Base-by-base conservation (phyloP, 1,140 invertebrate species). In the Bombus vancouverensis region DNA sequence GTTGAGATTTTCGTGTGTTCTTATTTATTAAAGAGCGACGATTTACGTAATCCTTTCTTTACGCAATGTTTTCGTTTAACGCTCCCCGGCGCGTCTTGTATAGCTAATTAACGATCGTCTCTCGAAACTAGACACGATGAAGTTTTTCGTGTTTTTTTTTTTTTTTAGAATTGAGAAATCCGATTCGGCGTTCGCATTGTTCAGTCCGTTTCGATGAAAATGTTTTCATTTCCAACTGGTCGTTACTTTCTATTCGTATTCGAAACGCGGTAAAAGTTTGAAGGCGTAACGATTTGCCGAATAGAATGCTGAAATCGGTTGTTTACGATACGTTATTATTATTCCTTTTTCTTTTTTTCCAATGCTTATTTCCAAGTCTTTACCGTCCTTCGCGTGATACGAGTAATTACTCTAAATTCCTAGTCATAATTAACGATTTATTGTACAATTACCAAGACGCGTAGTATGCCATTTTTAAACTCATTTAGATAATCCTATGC, bases 401-500 rank as follows among this genome's bases (percentile, higher is more conserved):
- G 2, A 39, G 28, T 39, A 77, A 83, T 83, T 68, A 77, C n/a
- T 72, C 57, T n/a, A 65, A 47, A 82, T 65, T 82, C 32, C 39
- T 44, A 62, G 22, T 77, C 32, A 28, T 57, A 76, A 77, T 83
- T 76, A 83, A 77, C 18, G 34, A 75, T 47, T 39, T 34, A 12
- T 15, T 10, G 53, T 81, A 28, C 4, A 83, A 68, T 83, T 53
- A 83, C 28, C 28, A 66, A 53, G 59, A 37, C n/a, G 22, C 71
- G 25, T 25, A 28, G 59, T 75, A 65, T 72, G 10, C n/a, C 39
- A 28, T 74, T 62, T 74, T 74, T 65, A 18, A 70, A 68, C 62
- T 76, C 73, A 47, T 75, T 83, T 75, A 70, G 73, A 77, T 70
- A 77, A 76, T 83, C 25, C 28, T 82, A 34, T 76, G 32, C 42